Evolutionary conservation across 2,888 invertebrate species (phyloP).

Genomic region (Lasioglossum marginatum): DNA sequence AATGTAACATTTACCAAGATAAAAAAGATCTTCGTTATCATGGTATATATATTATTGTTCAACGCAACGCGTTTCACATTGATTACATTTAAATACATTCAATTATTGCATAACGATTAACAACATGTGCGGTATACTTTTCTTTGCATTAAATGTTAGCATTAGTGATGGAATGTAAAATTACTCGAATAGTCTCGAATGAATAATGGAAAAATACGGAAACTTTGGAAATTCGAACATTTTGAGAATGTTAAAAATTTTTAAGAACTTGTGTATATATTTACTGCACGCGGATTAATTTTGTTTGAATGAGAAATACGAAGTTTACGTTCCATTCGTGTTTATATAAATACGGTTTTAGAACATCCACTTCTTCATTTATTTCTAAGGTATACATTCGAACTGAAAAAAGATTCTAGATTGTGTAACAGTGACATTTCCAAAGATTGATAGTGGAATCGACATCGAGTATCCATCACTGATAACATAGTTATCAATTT

Average conservation of each 20-base stretch:
- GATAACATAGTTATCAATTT: not conserved
- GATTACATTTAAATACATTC: constrained; percentile 69
- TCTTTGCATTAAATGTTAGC: constrained; percentile 37
- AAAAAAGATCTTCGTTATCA: constrained; percentile 38
- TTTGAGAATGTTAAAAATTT: constrained; percentile 1
- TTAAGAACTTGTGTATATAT: not conserved
- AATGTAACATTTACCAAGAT: constrained; percentile 30
- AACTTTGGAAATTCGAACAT: constrained; percentile 4
- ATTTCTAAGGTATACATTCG: not conserved
- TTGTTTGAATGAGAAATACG: not conserved
- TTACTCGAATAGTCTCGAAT: constrained; percentile 11
- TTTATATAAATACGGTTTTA: not conserved
- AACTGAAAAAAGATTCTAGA: constrained; percentile 1
- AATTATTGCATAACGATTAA: constrained; percentile 71
- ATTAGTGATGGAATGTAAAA: constrained; percentile 48
- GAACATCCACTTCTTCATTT: not conserved
- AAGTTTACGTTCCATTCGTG: not conserved
- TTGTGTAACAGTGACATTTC: constrained; percentile 18
- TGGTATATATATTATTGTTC: constrained; percentile 60
- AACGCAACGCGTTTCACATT: constrained; percentile 60
- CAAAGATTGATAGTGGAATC: not conserved
- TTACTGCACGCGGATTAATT: constrained; percentile 7
- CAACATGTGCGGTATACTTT: constrained; percentile 62
- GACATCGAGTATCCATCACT: constrained; percentile 48
- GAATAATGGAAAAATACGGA: constrained; percentile 26